Conservation (phyloP, 2,797 vertebrate genomes). For the Enoplosus armatus region DNA sequence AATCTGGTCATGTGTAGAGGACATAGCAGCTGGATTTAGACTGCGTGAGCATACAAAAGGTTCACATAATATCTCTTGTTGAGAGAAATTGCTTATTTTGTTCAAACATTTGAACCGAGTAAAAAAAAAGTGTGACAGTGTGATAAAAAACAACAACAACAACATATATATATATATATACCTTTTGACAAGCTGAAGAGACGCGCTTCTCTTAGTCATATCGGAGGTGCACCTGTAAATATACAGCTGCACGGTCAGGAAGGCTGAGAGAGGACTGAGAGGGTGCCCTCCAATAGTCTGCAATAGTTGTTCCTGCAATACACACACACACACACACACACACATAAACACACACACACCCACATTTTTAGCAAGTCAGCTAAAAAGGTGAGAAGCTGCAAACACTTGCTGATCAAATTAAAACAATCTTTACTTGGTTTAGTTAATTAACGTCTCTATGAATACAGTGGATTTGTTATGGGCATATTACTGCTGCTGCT, state of each 20-base stretch:
- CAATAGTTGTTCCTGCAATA: conserved; percentile 26
- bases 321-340: too few relatives aligned
- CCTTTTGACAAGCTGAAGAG: conserved; percentile 79
- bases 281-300: not conserved
- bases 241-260: conserved; percentile 49
- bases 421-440: too few relatives aligned
- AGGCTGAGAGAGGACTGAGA: not conserved
- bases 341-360: too few relatives aligned
- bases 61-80: not conserved
- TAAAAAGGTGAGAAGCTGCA: not conserved
- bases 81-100: not conserved
- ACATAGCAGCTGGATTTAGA: not conserved
- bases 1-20: not conserved
- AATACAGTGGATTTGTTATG: not conserved
- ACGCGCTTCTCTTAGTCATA: conserved; percentile 75
- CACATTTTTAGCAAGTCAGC: not conserved
- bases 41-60: too few relatives aligned
- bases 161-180: too few relatives aligned
- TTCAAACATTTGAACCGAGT: too few relatives aligned
- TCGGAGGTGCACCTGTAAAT: conserved; percentile 61
- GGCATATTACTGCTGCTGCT: too few relatives aligned
- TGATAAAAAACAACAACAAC: not conserved
- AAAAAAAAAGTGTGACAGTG: not conserved
- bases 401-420: not conserved
- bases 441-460: not conserved